phyloP scores from a whole-genome alignment of 2,888 invertebrate genomes.

The Drosophila atroscutellata region DNA sequence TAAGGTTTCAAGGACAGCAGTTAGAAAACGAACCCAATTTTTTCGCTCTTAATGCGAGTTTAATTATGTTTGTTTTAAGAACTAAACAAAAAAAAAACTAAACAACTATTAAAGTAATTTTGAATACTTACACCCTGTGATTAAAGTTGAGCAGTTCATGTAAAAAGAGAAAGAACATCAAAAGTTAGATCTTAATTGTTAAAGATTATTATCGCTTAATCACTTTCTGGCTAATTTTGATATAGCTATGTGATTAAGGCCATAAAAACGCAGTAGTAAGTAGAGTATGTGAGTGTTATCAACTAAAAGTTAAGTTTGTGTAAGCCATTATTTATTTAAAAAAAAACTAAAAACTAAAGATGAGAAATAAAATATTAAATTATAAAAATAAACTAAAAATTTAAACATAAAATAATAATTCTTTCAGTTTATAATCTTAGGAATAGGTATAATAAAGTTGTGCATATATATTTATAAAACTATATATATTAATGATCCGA shows the following conservation, averaged over 20 bases:
- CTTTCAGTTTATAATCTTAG: neutral
- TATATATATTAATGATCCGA: neutral
- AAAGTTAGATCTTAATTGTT: conserved; percentile 16
- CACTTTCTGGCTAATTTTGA: neutral
- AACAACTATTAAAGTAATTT: conserved; percentile 36
- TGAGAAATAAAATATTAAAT: neutral
- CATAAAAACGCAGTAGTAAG: neutral
- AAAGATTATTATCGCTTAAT: no score
- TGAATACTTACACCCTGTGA: conserved; percentile 70
- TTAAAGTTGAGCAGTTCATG: conserved; percentile 17
- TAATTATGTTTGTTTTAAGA: conserved; percentile 69
- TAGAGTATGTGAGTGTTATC: neutral
- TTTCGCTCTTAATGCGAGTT: conserved; percentile 54
- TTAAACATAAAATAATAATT: neutral
- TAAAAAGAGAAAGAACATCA: conserved; percentile 19
- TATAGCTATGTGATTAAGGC: neutral
- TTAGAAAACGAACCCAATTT: neutral
- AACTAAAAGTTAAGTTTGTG: neutral
- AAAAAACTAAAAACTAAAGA: neutral
- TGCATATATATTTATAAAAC: neutral
- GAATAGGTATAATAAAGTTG: neutral
- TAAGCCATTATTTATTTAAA: neutral
- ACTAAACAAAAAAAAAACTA: neutral
- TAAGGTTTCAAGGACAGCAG: conserved; percentile 10
- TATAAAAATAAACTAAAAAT: neutral